A percentile compares a stretch with the other conserved stretches of the same genome.
Evolutionary conservation across 1,140 invertebrate species (phyloP).

Genomic region (Proales similis): DNA sequence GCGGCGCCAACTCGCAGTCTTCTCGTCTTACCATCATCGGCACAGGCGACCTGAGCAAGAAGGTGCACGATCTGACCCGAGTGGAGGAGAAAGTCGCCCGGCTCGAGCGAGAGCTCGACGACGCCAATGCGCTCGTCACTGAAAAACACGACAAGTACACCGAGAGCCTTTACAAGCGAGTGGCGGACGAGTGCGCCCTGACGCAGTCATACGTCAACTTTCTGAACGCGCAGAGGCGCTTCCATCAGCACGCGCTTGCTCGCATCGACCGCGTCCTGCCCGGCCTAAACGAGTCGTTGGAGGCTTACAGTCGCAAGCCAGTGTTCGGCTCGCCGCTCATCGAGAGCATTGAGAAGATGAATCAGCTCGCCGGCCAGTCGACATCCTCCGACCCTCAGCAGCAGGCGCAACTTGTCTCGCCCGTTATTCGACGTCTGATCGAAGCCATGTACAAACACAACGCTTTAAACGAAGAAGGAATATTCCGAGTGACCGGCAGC

Average conservation of each 20-base stretch:
- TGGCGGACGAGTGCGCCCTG: constrained; percentile 27
- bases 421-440: constrained; percentile 25
- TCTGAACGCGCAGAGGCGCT: constrained; percentile 11
- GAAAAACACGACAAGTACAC: constrained; percentile 37
- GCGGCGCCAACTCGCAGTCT: not conserved
- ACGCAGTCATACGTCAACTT: constrained; percentile 26
- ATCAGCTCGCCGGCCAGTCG: not conserved
- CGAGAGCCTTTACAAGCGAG: constrained; percentile 31
- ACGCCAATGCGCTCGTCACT: constrained; percentile 4
- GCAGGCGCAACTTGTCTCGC: constrained; percentile 23
- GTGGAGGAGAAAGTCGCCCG: constrained; percentile 20
- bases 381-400: too few species aligned
- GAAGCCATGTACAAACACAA: constrained; percentile 34
- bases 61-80: constrained; percentile 4
- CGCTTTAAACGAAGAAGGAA: constrained; percentile 35
- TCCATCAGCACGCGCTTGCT: constrained; percentile 22
- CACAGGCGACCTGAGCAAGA: constrained; percentile 3
- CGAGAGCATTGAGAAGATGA: constrained; percentile 30
- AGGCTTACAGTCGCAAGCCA: constrained; percentile 26
- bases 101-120: constrained; percentile 22
- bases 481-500: constrained; percentile 33
- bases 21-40: constrained; percentile 16
- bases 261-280: constrained; percentile 4
- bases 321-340: constrained; percentile 22
- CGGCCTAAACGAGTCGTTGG: constrained; percentile 22